Evolutionary conservation across 2,888 invertebrate species (phyloP), one percentile per base, ranked within the genome.

Genomic region (Enchytraeus crypticus): DNA sequence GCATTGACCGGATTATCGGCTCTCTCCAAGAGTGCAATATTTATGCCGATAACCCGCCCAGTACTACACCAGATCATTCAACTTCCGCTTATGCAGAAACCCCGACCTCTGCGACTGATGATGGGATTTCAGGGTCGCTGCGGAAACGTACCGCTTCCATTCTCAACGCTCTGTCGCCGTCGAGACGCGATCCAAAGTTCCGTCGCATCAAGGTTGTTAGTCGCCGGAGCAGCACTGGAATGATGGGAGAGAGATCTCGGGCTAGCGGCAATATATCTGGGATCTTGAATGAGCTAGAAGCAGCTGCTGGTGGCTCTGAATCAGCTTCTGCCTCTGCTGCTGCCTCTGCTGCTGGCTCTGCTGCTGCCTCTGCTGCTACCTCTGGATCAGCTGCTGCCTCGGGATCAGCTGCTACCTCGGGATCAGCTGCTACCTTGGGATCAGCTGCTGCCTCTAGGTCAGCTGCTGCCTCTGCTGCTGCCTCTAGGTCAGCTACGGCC

Each of bases 161-260:
- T n/a, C 53, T 67, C 18, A 64, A 54, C 57, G 67, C 67, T 18
- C 57, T 67, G 33, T 61, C 67, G 21, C 66, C 66, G 11, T 32
- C 45, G 5, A 53, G 62, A 11, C 64, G 66, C 33, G 60, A 38
- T 21, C 26, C 61, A 8, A 66, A 66, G 53, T 55, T 64, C 18
- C 55, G 65, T n/a, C 63, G 66, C 27, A 51, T 67, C 23, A 67
- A 67, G 51, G 53, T 57, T 8, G 58, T 61, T n/a, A 26, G 45
- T 32, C 23, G 51, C 21, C 27, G 27, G 5, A 26, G 32, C 3
- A 26, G n/a, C n/a, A n/a, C n/a, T n/a, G n/a, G n/a, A n/a, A n/a
- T n/a, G n/a, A n/a, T n/a, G n/a, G n/a, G n/a, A n/a, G n/a, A n/a
- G n/a, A n/a, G n/a, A n/a, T n/a, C n/a, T n/a, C n/a, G n/a, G n/a